Evolutionary conservation across 2,113 vertebrate genomes (phyloP), one percentile per base, ranked within the genome.

Genomic region (Ammodramus savannarum): DNA sequence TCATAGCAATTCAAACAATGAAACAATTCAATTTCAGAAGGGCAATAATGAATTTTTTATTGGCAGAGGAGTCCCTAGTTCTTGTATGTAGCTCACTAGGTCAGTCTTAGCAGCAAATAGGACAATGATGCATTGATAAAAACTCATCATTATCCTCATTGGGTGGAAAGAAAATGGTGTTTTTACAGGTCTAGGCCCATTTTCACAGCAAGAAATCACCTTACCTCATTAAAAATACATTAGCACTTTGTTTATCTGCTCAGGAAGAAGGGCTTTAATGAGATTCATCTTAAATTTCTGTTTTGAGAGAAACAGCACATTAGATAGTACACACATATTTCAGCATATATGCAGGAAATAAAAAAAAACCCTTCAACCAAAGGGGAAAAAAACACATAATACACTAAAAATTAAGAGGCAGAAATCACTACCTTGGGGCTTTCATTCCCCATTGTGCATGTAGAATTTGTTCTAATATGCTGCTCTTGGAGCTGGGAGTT

Each of bases 191-290:
- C 89, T 87, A 54, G 85, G 95, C 49, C 63, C 77, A 94, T 87
- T 93, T 85, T 77, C 91, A 89, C 93, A 95, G 91, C 87, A 89
- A 89, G 91, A 94, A 94, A 89, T 95, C 89, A 93, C 91, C 87
- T 93, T 73, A 62, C 41, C 93, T 94, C 87, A 91, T 96, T 94
- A 96, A 96, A 94, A 95, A 87, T 89, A 94, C 87, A 95, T 96
- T 95, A 82, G 54, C 0, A 3, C 62, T 92, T 85, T 90, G 77
- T 95, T 95, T 94, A 66, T 93, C 66, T 89, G 69, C 74, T 95
- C 77, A 87, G 84, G 78, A 96, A 76, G 78, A 87, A 49, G 13
- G 16, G 3, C 73, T 82, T 94, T 85, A 95, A 95, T 95, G 87
- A 97, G 87, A 89, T 87, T 91, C 27, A 71, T 78, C 81, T 66